These are phyloP conservation scores for Azorinus chamasolen DNA, from an alignment of 2,888 invertebrate species.

Conservation along the genomic window DNA sequence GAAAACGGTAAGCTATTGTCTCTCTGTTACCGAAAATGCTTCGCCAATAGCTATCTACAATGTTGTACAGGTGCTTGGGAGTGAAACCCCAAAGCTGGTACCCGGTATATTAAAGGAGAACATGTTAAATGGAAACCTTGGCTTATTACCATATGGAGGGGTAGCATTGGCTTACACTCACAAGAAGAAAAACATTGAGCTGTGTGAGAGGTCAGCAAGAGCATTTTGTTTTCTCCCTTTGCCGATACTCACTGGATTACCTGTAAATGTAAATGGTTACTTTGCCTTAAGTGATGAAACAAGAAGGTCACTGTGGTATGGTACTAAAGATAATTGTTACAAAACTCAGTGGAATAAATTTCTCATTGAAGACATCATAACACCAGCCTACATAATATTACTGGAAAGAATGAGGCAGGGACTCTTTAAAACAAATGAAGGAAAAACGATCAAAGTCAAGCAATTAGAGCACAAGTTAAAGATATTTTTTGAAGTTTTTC, in stretches of 20 bases:
- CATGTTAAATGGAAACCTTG: slow-evolving; percentile 61
- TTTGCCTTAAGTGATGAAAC: slow-evolving; percentile 78
- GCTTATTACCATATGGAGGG: slow-evolving; percentile 73
- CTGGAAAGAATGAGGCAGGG: slow-evolving; percentile 41
- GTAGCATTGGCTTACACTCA: slow-evolving; percentile 57
- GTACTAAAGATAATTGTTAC: slow-evolving; percentile 51
- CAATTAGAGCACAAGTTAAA: too few relatives aligned
- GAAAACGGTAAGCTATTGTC: not conserved
- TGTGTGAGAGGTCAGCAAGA: slow-evolving; percentile 1
- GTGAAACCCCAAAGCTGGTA: slow-evolving; percentile 45
- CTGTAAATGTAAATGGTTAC: slow-evolving; percentile 78
- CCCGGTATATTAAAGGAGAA: slow-evolving; percentile 59
- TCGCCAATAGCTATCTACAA: slow-evolving; percentile 19
- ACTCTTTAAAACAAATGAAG: too few relatives aligned
- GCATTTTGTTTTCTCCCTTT: slow-evolving; percentile 79
- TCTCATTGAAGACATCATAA: slow-evolving; percentile 72
- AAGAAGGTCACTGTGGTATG: slow-evolving; percentile 74
- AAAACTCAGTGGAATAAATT: slow-evolving; percentile 74
- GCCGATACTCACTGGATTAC: slow-evolving; percentile 72
- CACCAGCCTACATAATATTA: slow-evolving; percentile 74
- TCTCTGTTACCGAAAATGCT: not conserved
- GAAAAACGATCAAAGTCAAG: too few relatives aligned
- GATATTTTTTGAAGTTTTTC: too few relatives aligned
- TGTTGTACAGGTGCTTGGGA: slow-evolving; percentile 74
- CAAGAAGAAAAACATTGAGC: not conserved